Conservation (phyloP, 2,888 invertebrate species). For the Miltochrista miniata region DNA sequence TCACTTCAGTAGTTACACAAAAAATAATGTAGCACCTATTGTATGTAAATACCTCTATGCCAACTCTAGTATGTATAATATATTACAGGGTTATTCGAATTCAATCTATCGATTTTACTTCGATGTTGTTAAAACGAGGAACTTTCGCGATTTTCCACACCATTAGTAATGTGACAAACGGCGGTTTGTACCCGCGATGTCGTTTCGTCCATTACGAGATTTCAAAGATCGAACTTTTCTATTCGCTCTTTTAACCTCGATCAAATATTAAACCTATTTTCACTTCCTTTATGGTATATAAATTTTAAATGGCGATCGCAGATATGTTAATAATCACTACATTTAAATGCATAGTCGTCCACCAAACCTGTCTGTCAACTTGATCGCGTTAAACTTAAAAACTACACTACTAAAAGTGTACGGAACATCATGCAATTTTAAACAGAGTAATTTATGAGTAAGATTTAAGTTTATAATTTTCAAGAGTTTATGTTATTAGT, state of each 20-base stretch:
- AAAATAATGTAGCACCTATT: constrained; percentile 25
- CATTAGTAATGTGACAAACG: constrained; percentile 78
- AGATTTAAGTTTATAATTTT: too few relatives aligned
- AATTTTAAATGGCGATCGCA: too few relatives aligned
- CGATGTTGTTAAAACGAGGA: constrained; percentile 63
- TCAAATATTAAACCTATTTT: constrained; percentile 58
- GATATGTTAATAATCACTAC: too few relatives aligned
- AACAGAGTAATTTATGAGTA: too few relatives aligned
- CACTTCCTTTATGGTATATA: constrained; percentile 1
- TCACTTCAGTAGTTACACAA: constrained; percentile 30
- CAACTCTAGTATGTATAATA: constrained; percentile 45
- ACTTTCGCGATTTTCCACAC: constrained; percentile 72
- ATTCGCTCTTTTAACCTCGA: constrained; percentile 66
- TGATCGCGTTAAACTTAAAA: too few relatives aligned
- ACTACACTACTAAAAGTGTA: too few relatives aligned
- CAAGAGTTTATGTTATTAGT: too few relatives aligned
- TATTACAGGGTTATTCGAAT: constrained; percentile 58
- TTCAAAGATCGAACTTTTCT: constrained; percentile 69
- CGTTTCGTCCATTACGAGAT: constrained; percentile 76
- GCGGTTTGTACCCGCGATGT: constrained; percentile 72
- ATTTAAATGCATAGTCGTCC: too few relatives aligned
- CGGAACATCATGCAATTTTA: too few relatives aligned
- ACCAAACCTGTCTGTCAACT: too few relatives aligned
- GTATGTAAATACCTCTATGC: constrained; percentile 23
- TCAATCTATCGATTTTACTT: constrained; percentile 66